Conservation (phyloP, 1,140 invertebrate species). For the Doryteuthis pealeii region DNA sequence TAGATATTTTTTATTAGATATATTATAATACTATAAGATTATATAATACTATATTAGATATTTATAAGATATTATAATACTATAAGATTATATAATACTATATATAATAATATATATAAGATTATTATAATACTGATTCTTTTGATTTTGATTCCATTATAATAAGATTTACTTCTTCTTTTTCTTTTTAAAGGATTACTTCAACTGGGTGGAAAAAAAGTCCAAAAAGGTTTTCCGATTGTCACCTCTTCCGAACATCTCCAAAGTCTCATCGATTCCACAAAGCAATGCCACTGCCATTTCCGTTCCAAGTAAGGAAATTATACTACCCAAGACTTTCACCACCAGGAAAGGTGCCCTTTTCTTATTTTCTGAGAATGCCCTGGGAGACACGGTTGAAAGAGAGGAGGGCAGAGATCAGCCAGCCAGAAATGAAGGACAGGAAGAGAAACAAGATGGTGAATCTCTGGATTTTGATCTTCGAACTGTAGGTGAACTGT, state of each 20-base stretch:
- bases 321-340: conserved; percentile 57
- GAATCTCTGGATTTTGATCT: conserved; percentile 26
- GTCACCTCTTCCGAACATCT: conserved; percentile 29
- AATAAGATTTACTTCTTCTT: conserved; percentile 2
- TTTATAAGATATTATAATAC: too few relatives aligned
- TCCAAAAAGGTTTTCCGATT: conserved; percentile 35
- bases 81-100: too few relatives aligned
- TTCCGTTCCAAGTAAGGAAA: conserved; percentile 21
- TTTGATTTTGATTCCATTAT: too few relatives aligned
- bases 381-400: conserved; percentile 26
- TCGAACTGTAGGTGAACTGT: conserved; percentile 56
- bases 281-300: not conserved
- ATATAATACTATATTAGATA: too few relatives aligned
- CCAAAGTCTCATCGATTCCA: conserved; percentile 19
- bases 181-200: conserved; percentile 52
- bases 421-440: conserved; percentile 10
- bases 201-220: conserved; percentile 48
- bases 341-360: conserved; percentile 58
- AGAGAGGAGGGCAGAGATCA: conserved; percentile 10
- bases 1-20: too few relatives aligned
- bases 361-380: conserved; percentile 59
- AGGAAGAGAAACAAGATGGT: conserved; percentile 18
- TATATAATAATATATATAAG: too few relatives aligned
- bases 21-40: too few relatives aligned
- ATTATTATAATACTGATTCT: too few relatives aligned